A percentile compares a stretch with the other conserved stretches of the same genome.
phyloP scores from a whole-genome alignment of 2,888 invertebrate species.

The Trichopoda pennipes region DNA sequence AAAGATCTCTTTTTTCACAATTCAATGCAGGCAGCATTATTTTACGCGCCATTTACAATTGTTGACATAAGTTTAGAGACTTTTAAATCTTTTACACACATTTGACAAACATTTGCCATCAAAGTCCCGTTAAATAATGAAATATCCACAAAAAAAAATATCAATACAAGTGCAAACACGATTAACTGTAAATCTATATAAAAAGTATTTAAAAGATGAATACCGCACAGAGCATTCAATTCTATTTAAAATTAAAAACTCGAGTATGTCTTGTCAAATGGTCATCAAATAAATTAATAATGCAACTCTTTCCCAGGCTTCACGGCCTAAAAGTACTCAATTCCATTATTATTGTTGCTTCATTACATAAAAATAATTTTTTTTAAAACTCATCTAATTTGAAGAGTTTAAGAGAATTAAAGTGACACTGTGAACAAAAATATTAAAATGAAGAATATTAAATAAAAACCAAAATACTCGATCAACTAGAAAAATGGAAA shows the following conservation, averaged over 20 bases:
- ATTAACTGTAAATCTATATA: no score
- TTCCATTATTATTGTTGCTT: not conserved
- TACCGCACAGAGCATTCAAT: conserved; percentile 13
- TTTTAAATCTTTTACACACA: conserved; percentile 8
- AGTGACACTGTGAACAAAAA: conserved; percentile 24
- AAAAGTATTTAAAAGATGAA: not conserved
- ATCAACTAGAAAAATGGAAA: conserved; percentile 11
- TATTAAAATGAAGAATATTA: conserved; percentile 26
- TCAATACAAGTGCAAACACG: no score
- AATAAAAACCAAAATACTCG: conserved; percentile 22
- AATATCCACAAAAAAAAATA: no score
- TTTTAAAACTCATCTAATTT: not conserved
- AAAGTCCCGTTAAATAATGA: conserved; percentile 29
- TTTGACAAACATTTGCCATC: conserved; percentile 37
- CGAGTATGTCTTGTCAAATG: conserved; percentile 54
- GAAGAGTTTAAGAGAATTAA: conserved; percentile 13
- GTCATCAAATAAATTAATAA: conserved; percentile 56
- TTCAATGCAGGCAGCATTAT: no score
- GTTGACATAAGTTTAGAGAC: no score
- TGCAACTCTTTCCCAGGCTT: not conserved
- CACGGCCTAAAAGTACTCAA: not conserved
- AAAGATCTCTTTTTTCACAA: no score
- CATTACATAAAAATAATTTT: not conserved
- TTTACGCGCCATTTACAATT: no score
- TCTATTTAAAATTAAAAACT: conserved; percentile 23